phyloP scores from a whole-genome alignment of 2,113 vertebrate species.

The Coryphaenoides rupestris region DNA sequence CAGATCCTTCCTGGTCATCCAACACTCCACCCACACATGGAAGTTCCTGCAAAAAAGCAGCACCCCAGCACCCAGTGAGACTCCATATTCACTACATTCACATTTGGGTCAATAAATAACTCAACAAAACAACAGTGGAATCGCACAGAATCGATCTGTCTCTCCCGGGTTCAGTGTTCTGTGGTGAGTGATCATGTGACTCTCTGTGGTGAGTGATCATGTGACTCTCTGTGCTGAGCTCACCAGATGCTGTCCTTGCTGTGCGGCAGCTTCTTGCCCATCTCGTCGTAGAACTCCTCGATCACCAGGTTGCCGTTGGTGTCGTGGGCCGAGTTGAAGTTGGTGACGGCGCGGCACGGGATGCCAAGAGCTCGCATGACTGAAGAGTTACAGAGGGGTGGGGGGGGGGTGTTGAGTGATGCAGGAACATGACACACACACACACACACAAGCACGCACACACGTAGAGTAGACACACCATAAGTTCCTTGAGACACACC shows the following conservation, averaged over 20 bases:
- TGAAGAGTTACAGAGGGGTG: conserved; percentile 41
- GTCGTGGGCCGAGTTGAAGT: conserved; percentile 85
- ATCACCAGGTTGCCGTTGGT: conserved; percentile 76
- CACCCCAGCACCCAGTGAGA: background rate
- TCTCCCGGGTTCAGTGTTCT: too few relatives aligned
- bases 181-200: too few relatives aligned
- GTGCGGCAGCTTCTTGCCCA: conserved; percentile 70
- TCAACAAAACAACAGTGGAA: too few relatives aligned
- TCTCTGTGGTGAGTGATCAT: too few relatives aligned
- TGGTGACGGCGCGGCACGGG: conserved; percentile 82
- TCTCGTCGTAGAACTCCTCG: conserved; percentile 79
- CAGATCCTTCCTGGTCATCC: conserved; percentile 87
- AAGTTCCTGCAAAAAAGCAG: conserved; percentile 80
- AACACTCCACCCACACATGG: conserved; percentile 93
- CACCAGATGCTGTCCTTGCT: conserved; percentile 83
- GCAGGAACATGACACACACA: background rate
- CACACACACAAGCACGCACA: background rate
- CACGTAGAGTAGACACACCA: too few relatives aligned
- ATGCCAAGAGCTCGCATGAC: conserved; percentile 87
- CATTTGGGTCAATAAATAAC: too few relatives aligned
- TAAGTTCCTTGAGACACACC: too few relatives aligned
- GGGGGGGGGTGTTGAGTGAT: too few relatives aligned
- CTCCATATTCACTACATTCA: too few relatives aligned
- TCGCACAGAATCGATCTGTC: too few relatives aligned
- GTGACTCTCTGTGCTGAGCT: conserved; percentile 42